These are phyloP conservation scores for Mycalesis mineus DNA, from an alignment of 2,888 invertebrate genomes.

Conservation along the genomic window DNA sequence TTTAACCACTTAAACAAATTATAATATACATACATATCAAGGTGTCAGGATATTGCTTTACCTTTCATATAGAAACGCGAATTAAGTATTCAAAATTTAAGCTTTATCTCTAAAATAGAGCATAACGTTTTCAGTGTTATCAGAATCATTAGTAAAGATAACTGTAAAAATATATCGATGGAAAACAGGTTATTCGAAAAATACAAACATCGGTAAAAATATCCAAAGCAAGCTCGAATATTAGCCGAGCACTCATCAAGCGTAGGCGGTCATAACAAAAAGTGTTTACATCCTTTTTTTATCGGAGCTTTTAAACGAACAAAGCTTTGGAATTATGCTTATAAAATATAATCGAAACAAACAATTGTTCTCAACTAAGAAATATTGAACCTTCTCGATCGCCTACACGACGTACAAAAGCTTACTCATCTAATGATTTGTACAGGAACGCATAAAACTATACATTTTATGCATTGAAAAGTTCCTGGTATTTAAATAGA, in stretches of 20 bases:
- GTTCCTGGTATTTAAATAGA: neutral
- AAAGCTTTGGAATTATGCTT: neutral
- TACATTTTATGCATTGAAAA: too few species aligned
- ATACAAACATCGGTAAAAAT: conserved; percentile 6
- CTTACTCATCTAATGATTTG: too few species aligned
- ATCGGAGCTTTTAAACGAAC: conserved; percentile 3
- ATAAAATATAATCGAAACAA: neutral
- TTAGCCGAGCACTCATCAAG: conserved; percentile 12
- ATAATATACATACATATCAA: too few species aligned
- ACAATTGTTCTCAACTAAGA: too few species aligned
- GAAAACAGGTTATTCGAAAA: neutral
- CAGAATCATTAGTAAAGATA: neutral
- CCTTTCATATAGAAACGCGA: too few species aligned
- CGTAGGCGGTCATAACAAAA: conserved; percentile 11
- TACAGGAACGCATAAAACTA: too few species aligned
- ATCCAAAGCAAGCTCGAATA: conserved; percentile 3
- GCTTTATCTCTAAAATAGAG: neutral
- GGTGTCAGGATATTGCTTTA: too few species aligned
- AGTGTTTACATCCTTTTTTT: conserved; percentile 8
- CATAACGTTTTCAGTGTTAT: neutral
- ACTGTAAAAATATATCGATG: neutral
- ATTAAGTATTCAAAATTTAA: too few species aligned
- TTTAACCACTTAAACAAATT: too few species aligned
- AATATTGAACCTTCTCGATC: neutral
- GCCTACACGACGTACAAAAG: too few species aligned